These are phyloP conservation scores for Phrynosoma platyrhinos DNA, from an alignment of 2,113 vertebrate species.

Conservation along the genomic window DNA sequence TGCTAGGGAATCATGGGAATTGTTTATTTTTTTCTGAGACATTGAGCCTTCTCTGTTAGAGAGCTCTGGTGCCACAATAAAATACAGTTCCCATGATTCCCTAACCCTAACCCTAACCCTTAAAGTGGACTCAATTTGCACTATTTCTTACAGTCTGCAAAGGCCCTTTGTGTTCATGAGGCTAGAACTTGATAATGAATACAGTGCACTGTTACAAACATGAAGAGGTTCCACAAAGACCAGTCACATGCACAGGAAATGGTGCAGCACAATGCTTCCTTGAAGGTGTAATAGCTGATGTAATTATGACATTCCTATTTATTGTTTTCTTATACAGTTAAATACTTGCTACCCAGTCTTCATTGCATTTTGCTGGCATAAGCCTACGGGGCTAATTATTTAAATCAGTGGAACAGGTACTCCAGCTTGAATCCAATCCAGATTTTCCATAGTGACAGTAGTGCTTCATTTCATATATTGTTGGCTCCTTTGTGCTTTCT, in stretches of 20 bases:
- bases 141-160: too few relatives aligned
- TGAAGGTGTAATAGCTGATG: neutral
- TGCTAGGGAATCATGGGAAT: too few relatives aligned
- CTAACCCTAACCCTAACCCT: too few relatives aligned
- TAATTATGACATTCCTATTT: neutral
- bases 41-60: too few relatives aligned
- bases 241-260: neutral
- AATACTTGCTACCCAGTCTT: neutral
- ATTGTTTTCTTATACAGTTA: neutral
- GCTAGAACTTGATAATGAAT: neutral
- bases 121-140: too few relatives aligned
- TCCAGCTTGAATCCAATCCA: slow-evolving; percentile 39
- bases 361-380: neutral
- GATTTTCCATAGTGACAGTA: slow-evolving; percentile 21
- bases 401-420: slow-evolving; percentile 16
- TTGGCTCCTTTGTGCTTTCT: slow-evolving; percentile 72
- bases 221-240: neutral
- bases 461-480: slow-evolving; percentile 71
- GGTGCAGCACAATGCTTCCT: neutral
- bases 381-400: slow-evolving; percentile 16
- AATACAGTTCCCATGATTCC: too few relatives aligned
- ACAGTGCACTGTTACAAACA: neutral
- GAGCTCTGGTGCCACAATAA: too few relatives aligned
- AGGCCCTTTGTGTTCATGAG: neutral
- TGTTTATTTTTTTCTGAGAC: too few relatives aligned